Conservation (phyloP, 2,888 invertebrate species). For the Noctua pronuba region DNA sequence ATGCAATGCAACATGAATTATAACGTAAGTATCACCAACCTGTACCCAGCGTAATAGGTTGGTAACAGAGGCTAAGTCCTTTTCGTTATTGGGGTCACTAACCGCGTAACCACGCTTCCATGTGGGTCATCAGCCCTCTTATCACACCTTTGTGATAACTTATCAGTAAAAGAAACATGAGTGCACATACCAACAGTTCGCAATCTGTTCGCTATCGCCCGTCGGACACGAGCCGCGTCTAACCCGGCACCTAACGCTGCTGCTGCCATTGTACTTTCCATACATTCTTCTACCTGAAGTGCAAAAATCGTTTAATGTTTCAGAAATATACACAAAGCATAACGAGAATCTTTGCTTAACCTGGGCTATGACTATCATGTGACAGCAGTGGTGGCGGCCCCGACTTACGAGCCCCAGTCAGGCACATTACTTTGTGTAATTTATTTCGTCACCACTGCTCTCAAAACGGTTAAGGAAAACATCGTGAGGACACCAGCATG, state of each 20-base stretch:
- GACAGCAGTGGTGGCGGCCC: no score
- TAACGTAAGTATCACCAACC: background rate
- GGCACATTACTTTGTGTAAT: no score
- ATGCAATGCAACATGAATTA: background rate
- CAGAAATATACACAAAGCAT: background rate
- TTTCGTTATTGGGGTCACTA: conserved; percentile 31
- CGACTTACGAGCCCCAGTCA: no score
- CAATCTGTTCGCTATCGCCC: conserved; percentile 80
- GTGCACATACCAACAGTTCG: conserved; percentile 78
- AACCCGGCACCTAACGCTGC: conserved; percentile 85
- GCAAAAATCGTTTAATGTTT: background rate
- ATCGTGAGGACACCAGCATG: no score
- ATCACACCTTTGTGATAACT: conserved; percentile 9
- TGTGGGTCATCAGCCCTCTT: conserved; percentile 15
- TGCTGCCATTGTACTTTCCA: conserved; percentile 80
- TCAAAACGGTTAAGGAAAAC: no score
- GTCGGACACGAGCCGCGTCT: conserved; percentile 84
- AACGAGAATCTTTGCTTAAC: background rate
- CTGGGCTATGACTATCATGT: background rate
- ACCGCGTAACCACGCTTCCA: conserved; percentile 11
- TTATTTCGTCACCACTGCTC: no score
- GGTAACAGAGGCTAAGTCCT: background rate
- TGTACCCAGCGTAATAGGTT: background rate
- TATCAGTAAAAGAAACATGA: background rate
- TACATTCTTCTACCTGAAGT: conserved; percentile 81